Base-by-base conservation (phyloP, 2,113 vertebrate genomes). In the Fregata magnificens region DNA sequence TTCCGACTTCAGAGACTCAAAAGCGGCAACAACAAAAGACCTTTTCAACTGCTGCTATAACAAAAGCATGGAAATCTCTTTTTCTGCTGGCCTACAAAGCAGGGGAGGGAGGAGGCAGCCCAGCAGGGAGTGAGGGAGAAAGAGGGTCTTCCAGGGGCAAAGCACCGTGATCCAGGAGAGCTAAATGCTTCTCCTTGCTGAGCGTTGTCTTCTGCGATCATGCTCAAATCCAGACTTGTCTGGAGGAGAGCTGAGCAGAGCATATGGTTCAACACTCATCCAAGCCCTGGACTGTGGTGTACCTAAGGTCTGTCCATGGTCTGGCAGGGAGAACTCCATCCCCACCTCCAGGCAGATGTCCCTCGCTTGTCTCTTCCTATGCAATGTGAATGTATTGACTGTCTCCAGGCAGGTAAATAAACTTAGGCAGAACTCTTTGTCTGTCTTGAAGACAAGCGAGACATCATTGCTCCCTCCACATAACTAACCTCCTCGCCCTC, bases 301-400 rank as follows among this genome's bases (percentile, higher is more conserved):
- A 40, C 0, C 6, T 78, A 24, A 40, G 42, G 7, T 56, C 36
- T 55, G 31, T 9, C n/a, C 13, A 1, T 3, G 21, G 16, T 4
- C 7, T 12, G 18, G 36, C 44, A 28, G 16, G 15, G 25, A 80
- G 20, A 47, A 86, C 16, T 42, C 16, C 13, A 49, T 59, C 16
- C 45, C 4, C n/a, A 50, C n/a, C 40, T 78, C 32, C 1, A 0
- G 28, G 32, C 6, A 26, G 16, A 7, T 6, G 4, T 67, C 22
- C 13, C 10, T 72, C 45, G 29, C 25, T 42, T 73, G 8, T 17
- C 40, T 66, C 5, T 92, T 72, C 32, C 13, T 47, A 3, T 55
- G 44, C 14, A 58, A 34, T 25, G n/a, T 24, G 25, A n/a, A 59
- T 3, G 58, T 24, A 59, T 6, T 47, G 4, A 1, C 15, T 82